Conservation (phyloP, 2,113 vertebrate genomes). For the Caranx melampygus region DNA sequence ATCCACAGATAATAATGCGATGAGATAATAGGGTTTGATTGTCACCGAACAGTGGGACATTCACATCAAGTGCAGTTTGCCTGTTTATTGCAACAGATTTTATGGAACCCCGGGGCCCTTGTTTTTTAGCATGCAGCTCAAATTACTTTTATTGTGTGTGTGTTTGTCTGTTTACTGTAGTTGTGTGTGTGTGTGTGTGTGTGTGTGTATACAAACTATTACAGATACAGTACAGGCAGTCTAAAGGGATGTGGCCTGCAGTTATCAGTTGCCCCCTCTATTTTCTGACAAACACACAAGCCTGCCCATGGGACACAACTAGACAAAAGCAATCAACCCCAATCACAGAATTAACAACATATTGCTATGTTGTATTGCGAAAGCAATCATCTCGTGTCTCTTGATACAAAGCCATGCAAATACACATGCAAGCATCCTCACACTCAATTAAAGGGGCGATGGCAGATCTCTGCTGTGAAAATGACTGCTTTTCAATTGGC, state of each 20-base stretch:
- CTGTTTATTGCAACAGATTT: slow-evolving; percentile 55
- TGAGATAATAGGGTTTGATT: slow-evolving; percentile 38
- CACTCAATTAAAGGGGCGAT: slow-evolving; percentile 72
- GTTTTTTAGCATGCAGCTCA: slow-evolving; percentile 32
- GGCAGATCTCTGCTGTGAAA: slow-evolving; percentile 66
- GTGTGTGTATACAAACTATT: slow-evolving; percentile 4
- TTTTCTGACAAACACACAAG: slow-evolving; percentile 58
- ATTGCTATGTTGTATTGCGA: slow-evolving; percentile 65
- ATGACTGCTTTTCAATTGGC: slow-evolving; percentile 80
- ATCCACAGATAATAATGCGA: slow-evolving; percentile 11
- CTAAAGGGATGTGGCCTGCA: slow-evolving; percentile 47
- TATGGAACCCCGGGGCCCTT: slow-evolving; percentile 43
- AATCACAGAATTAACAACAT: slow-evolving; percentile 78
- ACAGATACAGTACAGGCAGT: slow-evolving; percentile 37
- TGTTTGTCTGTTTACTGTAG: slow-evolving; percentile 25
- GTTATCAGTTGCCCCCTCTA: slow-evolving; percentile 57
- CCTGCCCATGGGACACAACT: slow-evolving; percentile 61
- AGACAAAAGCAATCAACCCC: slow-evolving; percentile 80
- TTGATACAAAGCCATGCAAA: slow-evolving; percentile 47
- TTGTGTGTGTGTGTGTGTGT: slow-evolving; percentile 24
- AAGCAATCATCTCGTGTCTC: slow-evolving; percentile 79
- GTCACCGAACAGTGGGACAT: slow-evolving; percentile 50
- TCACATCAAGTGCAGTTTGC: slow-evolving; percentile 38
- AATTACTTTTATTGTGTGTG: slow-evolving; percentile 26
- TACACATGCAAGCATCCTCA: slow-evolving; percentile 45